These are phyloP conservation scores for Lophotis ruficrista DNA, from an alignment of 2,113 vertebrate genomes.

Conservation along the genomic window DNA sequence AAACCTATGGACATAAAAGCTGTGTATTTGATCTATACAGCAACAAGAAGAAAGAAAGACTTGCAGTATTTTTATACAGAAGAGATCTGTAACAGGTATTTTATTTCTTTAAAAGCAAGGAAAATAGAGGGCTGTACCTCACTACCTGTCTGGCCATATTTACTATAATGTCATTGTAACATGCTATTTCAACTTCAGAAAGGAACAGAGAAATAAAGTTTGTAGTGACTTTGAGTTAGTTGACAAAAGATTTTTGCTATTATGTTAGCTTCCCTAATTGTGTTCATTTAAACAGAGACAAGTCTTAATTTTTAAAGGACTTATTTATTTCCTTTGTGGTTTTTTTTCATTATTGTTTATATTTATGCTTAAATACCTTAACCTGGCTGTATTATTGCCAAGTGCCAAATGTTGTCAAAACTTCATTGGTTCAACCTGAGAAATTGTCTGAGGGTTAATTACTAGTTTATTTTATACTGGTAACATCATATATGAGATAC, in stretches of 20 bases:
- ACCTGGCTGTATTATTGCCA: conserved; percentile 73
- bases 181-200: conserved; percentile 66
- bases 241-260: conserved; percentile 49
- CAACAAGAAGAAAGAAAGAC: conserved; percentile 66
- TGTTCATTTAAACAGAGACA: conserved; percentile 66
- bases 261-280: conserved; percentile 66
- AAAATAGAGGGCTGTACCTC: conserved; percentile 78
- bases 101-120: conserved; percentile 78
- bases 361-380: conserved; percentile 76
- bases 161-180: conserved; percentile 72
- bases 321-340: conserved; percentile 76
- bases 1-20: conserved; percentile 39
- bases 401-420: conserved; percentile 73
- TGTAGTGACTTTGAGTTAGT: conserved; percentile 69
- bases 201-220: conserved; percentile 61
- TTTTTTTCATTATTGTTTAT: conserved; percentile 66
- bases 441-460: conserved; percentile 31
- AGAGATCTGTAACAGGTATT: conserved; percentile 78
- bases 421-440: conserved; percentile 31
- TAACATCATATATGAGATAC: background rate
- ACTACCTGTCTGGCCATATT: conserved; percentile 75
- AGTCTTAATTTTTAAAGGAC: conserved; percentile 69
- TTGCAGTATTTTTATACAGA: conserved; percentile 81
- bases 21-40: conserved; percentile 62
- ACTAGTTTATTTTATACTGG: background rate